A percentile compares a stretch with the other conserved stretches of the same genome.
These are phyloP conservation scores for Megalops cyprinoides DNA, from an alignment of 2,797 vertebrate genomes.

Conservation along the genomic window DNA sequence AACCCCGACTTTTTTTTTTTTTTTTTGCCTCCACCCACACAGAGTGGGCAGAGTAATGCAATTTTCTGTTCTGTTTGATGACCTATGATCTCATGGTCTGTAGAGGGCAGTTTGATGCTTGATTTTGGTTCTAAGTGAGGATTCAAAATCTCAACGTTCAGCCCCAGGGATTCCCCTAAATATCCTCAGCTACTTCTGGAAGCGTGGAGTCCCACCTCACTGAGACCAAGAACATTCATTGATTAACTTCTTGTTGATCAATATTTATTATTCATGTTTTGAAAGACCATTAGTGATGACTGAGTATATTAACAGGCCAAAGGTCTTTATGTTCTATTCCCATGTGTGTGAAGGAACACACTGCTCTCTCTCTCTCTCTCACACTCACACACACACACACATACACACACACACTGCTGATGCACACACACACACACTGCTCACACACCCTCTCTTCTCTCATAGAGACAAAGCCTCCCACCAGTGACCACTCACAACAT, in stretches of 20 bases:
- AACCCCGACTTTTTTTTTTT: not conserved
- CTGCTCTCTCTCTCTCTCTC: too few relatives aligned
- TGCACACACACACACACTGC: not conserved
- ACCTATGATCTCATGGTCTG: not conserved
- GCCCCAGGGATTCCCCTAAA: too few relatives aligned
- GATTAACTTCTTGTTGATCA: not conserved
- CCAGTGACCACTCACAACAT: conserved; percentile 98
- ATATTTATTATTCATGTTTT: not conserved
- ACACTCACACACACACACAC: too few relatives aligned
- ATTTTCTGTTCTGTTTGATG: not conserved
- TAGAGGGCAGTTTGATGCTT: not conserved
- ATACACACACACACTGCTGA: not conserved
- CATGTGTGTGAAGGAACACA: too few relatives aligned
- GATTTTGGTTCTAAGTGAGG: too few relatives aligned
- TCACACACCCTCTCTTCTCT: not conserved
- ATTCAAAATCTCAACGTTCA: too few relatives aligned
- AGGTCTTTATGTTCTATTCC: too few relatives aligned
- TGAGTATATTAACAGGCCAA: conserved; percentile 1
- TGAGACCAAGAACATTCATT: not conserved
- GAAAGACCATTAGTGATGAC: not conserved
- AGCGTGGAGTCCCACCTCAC: too few relatives aligned
- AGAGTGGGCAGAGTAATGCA: not conserved
- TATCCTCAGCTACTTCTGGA: too few relatives aligned
- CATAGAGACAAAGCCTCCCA: conserved; percentile 87
- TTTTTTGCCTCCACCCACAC: not conserved